Percentiles rank a stretch among this genome's conserved stretches.
These are phyloP conservation scores for Eretmochelys imbricata DNA, from an alignment of 2,113 vertebrate species.

Conservation along the genomic window DNA sequence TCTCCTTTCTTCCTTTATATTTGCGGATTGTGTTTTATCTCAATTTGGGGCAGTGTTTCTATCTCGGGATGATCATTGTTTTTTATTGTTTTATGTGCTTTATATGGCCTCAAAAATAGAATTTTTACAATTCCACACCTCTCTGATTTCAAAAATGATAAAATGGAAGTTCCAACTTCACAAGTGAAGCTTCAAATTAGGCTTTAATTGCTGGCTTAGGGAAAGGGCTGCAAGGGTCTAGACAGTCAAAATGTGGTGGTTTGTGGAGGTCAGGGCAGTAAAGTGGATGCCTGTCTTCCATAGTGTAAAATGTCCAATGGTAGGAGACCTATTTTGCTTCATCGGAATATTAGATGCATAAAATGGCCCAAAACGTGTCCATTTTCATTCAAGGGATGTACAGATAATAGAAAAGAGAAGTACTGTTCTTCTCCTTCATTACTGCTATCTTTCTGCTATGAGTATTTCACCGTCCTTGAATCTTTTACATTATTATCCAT, in stretches of 20 bases:
- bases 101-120: slow-evolving; percentile 22
- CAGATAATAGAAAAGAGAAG: not conserved
- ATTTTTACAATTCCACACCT: not conserved
- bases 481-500: not conserved
- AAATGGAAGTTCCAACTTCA: slow-evolving; percentile 50
- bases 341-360: not conserved
- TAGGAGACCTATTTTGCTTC: not conserved
- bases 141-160: slow-evolving; percentile 9
- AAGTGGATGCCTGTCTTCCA: not conserved
- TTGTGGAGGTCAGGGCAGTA: slow-evolving; percentile 27
- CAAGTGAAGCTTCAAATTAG: slow-evolving; percentile 54
- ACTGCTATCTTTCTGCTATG: not conserved
- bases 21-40: slow-evolving; percentile 30
- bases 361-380: not conserved
- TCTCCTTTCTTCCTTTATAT: slow-evolving; percentile 40
- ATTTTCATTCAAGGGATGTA: not conserved
- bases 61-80: not conserved
- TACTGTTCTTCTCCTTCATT: not conserved
- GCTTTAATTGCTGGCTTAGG: slow-evolving; percentile 61
- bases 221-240: slow-evolving; percentile 42
- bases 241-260: slow-evolving; percentile 44
- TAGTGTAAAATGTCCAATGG: not conserved
- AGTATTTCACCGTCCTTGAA: not conserved
- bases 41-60: not conserved
- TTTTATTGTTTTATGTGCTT: slow-evolving; percentile 24